A percentile compares a stretch with the other conserved stretches of the same genome.
phyloP scores from a whole-genome alignment of 2,888 invertebrate species.

The Steinernema carpocapsae region DNA sequence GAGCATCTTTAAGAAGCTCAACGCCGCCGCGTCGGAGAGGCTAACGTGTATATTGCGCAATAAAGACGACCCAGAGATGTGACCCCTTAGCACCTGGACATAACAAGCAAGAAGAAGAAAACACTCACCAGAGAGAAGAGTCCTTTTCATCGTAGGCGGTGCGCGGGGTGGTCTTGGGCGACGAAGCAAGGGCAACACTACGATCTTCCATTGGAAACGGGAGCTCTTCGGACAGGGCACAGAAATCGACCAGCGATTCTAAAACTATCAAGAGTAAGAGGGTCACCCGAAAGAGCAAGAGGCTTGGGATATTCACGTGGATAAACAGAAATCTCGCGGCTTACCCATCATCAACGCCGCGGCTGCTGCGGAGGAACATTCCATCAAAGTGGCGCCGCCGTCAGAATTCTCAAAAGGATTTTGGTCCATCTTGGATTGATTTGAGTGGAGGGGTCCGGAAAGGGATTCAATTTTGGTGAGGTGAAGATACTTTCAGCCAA shows the following conservation, averaged over 20 bases:
- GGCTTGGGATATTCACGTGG: neutral
- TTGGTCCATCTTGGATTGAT: too few relatives aligned
- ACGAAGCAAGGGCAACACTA: conserved; percentile 15
- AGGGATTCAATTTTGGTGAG: neutral
- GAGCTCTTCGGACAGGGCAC: conserved; percentile 40
- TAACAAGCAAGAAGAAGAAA: too few relatives aligned
- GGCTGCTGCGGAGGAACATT: conserved; percentile 9
- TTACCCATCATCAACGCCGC: conserved; percentile 29
- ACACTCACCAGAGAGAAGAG: conserved; percentile 1
- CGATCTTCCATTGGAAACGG: conserved; percentile 36
- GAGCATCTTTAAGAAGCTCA: neutral
- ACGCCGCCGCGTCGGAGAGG: neutral
- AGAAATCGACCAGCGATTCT: conserved; percentile 48
- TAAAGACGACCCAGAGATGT: neutral
- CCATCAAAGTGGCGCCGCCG: conserved; percentile 9
- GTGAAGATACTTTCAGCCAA: neutral
- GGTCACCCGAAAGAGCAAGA: neutral
- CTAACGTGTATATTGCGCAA: neutral
- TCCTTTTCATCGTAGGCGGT: neutral
- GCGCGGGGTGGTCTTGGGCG: neutral
- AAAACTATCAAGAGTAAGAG: neutral
- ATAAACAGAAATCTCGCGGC: too few relatives aligned
- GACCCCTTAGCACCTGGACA: neutral
- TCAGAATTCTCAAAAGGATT: conserved; percentile 6
- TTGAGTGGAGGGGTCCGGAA: too few relatives aligned